A percentile compares a stretch with the other conserved stretches of the same genome.
phyloP scores from a whole-genome alignment of 2,888 invertebrate species.

The Microctonus aethiopoides region DNA sequence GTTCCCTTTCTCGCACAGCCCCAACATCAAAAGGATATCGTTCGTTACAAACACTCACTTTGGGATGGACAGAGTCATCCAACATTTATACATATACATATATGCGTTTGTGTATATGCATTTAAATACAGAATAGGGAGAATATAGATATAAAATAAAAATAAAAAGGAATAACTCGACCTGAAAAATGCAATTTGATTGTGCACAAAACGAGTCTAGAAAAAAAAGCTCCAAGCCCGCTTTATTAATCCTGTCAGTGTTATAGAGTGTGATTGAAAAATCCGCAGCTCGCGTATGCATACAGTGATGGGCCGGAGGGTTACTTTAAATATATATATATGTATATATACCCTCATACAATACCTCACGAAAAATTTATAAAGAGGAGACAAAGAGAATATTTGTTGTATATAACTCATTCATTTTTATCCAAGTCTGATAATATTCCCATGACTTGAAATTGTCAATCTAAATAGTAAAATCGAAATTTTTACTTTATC shows the following conservation, averaged over 20 bases:
- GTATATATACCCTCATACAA: conserved; percentile 38
- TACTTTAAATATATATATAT: conserved; percentile 43
- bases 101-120: conserved; percentile 17
- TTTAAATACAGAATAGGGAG: conserved; percentile 26
- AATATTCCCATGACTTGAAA: not conserved
- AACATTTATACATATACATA: conserved; percentile 19
- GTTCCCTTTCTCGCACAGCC: conserved; percentile 1
- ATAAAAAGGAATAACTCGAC: conserved; percentile 41
- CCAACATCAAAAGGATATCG: conserved; percentile 62
- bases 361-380: not conserved
- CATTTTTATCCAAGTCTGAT: conserved; percentile 19
- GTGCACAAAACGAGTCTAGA: conserved; percentile 63
- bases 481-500: not conserved
- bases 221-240: conserved; percentile 53
- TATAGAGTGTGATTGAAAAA: conserved; percentile 63
- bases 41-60: conserved; percentile 41
- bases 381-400: conserved; percentile 19
- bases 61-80: conserved; percentile 20
- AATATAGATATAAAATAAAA: not conserved
- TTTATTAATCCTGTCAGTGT: conserved; percentile 63
- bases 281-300: conserved; percentile 50
- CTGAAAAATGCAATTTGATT: conserved; percentile 65
- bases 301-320: conserved; percentile 32
- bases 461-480: not conserved
- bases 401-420: conserved; percentile 32